A percentile compares a stretch with the other conserved stretches of the same genome.
Conservation (phyloP, 2,888 invertebrate genomes). For the Invenusta paracnida region DNA sequence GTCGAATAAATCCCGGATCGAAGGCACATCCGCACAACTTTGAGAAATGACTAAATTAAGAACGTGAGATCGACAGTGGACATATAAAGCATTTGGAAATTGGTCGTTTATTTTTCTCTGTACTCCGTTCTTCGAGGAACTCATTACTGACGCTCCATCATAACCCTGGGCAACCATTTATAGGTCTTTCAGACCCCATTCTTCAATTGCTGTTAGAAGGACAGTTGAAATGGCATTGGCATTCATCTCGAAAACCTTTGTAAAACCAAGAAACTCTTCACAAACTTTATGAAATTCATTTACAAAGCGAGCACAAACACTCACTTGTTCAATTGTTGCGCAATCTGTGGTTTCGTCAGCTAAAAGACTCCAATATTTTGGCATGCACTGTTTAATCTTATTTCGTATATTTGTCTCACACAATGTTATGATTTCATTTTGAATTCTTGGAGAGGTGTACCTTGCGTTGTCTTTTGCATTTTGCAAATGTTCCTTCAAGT, state of each 20-base stretch:
- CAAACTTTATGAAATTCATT: not conserved
- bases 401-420: too few relatives aligned
- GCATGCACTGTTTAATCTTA: too few relatives aligned
- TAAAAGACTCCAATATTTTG: not conserved
- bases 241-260: not conserved
- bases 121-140: not conserved
- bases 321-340: not conserved
- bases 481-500: not conserved
- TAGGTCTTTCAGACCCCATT: not conserved
- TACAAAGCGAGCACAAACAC: not conserved
- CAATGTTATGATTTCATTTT: not conserved
- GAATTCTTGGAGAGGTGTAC: not conserved
- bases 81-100: not conserved
- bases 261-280: not conserved
- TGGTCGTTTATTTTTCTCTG: not conserved
- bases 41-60: not conserved
- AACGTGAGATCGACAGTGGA: not conserved
- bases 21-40: not conserved
- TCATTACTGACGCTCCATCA: not conserved
- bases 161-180: not conserved
- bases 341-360: not conserved
- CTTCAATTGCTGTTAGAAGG: not conserved
- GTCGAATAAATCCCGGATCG: not conserved
- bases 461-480: not conserved
- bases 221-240: not conserved